A percentile compares a stretch with the other conserved stretches of the same genome.
phyloP scores from a whole-genome alignment of 2,888 invertebrate species.

The Rotaria socialis region DNA sequence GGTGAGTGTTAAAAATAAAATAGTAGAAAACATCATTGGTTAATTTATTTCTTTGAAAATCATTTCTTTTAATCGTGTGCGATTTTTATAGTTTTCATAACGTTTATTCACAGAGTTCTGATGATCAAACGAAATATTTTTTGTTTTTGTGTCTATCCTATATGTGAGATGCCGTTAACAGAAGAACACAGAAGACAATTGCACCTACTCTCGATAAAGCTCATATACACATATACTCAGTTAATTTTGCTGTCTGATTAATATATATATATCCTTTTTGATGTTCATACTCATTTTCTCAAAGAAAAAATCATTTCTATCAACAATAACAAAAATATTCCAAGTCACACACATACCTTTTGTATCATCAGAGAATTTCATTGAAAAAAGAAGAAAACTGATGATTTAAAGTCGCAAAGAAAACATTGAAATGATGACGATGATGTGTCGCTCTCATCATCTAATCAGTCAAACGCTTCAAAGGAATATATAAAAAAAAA shows the following conservation, averaged over 20 bases:
- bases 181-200: constrained; percentile 25
- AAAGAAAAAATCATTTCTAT: constrained; percentile 17
- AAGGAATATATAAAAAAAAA: not conserved
- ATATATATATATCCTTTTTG: not conserved
- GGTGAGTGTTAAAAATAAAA: not conserved
- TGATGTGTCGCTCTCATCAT: constrained; percentile 13
- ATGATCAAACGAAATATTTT: not conserved
- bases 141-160: not conserved
- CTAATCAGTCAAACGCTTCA: constrained; percentile 20
- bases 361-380: not conserved
- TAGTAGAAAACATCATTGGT: not conserved
- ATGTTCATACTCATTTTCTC: not conserved
- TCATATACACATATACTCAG: constrained; percentile 23
- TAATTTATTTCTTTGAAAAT: not conserved
- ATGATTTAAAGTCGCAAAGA: constrained; percentile 19
- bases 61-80: constrained; percentile 7
- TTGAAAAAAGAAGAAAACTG: not conserved
- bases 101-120: constrained; percentile 17
- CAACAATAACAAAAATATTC: constrained; percentile 32
- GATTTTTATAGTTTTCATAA: constrained; percentile 19
- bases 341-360: constrained; percentile 9
- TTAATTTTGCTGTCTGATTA: constrained; percentile 21
- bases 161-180: constrained; percentile 9
- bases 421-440: constrained; percentile 1
- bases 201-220: constrained; percentile 32